Conservation (phyloP, 2,888 invertebrate species). For the Hymenopus coronatus region DNA sequence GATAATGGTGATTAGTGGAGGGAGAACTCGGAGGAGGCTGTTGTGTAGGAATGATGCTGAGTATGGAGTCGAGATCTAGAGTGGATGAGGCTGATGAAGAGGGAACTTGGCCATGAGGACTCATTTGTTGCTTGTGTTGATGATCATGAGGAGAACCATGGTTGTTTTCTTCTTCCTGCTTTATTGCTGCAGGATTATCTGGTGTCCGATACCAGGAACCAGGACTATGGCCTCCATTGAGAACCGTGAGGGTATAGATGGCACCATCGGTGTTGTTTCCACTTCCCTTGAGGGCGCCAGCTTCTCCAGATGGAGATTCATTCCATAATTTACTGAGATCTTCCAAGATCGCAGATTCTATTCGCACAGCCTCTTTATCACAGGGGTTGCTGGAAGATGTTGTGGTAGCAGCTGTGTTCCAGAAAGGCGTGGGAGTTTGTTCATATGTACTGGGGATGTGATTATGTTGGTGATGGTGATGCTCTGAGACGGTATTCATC, state of each 20-base stretch:
- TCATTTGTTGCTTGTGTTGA: neutral
- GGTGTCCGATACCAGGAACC: slow-evolving; percentile 53
- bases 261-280: slow-evolving; percentile 68
- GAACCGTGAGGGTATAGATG: slow-evolving; percentile 82
- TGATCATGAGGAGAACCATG: neutral
- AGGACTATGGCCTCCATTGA: slow-evolving; percentile 65
- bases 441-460: slow-evolving; percentile 59
- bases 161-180: slow-evolving; percentile 15
- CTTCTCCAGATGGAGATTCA: slow-evolving; percentile 5
- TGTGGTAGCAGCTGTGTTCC: slow-evolving; percentile 14
- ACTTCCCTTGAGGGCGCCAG: neutral
- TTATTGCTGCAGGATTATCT: slow-evolving; percentile 49
- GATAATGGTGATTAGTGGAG: slow-evolving; percentile 37
- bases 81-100: slow-evolving; percentile 37
- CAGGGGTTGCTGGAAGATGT: neutral
- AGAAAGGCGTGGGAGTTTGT: slow-evolving; percentile 39
- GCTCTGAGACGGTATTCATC: slow-evolving; percentile 35
- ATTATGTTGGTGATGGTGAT: neutral
- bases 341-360: slow-evolving; percentile 74
- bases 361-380: slow-evolving; percentile 68
- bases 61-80: slow-evolving; percentile 75
- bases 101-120: neutral
- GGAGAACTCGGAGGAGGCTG: slow-evolving; percentile 41
- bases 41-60: slow-evolving; percentile 62
- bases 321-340: slow-evolving; percentile 83